Percentiles rank a stretch among this genome's conserved stretches.
phyloP scores from a whole-genome alignment of 1,140 invertebrate genomes.

The Pygmarrhopalites habei region DNA sequence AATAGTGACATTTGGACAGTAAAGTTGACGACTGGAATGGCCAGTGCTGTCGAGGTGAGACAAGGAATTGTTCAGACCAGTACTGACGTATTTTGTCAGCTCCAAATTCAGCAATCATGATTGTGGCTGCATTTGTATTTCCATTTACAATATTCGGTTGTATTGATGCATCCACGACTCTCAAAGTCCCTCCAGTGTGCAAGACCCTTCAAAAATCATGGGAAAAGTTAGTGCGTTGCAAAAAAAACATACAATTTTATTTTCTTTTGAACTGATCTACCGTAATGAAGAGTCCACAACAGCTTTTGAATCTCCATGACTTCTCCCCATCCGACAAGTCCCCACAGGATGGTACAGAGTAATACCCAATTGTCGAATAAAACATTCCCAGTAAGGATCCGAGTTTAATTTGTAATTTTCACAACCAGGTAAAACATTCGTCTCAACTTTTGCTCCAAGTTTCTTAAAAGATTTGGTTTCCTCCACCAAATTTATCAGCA shows the following conservation, averaged over 20 bases:
- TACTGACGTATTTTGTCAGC: conserved; percentile 1
- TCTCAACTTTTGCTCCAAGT: conserved; percentile 39
- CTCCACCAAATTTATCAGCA: too few relatives aligned
- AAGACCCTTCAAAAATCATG: too few relatives aligned
- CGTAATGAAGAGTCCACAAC: conserved; percentile 52
- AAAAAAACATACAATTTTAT: not conserved
- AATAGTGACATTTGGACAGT: too few relatives aligned
- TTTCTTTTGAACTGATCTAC: not conserved
- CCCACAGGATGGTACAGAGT: conserved; percentile 45
- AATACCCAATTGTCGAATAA: conserved; percentile 76
- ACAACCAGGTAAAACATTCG: conserved; percentile 66
- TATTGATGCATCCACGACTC: conserved; percentile 53
- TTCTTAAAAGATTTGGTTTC: conserved; percentile 15
- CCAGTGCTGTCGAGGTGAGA: too few relatives aligned
- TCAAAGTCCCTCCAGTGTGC: too few relatives aligned
- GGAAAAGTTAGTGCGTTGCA: too few relatives aligned
- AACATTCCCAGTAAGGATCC: conserved; percentile 75
- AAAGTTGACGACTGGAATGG: too few relatives aligned
- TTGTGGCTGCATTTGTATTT: conserved; percentile 49
- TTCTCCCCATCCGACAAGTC: conserved; percentile 52
- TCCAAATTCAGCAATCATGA: conserved; percentile 50
- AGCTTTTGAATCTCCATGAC: conserved; percentile 40
- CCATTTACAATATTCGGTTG: conserved; percentile 51
- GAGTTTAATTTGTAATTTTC: conserved; percentile 60
- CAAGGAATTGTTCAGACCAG: too few relatives aligned